phyloP scores from a whole-genome alignment of 2,888 invertebrate species.

The Acanthococcus lagerstroemiae region DNA sequence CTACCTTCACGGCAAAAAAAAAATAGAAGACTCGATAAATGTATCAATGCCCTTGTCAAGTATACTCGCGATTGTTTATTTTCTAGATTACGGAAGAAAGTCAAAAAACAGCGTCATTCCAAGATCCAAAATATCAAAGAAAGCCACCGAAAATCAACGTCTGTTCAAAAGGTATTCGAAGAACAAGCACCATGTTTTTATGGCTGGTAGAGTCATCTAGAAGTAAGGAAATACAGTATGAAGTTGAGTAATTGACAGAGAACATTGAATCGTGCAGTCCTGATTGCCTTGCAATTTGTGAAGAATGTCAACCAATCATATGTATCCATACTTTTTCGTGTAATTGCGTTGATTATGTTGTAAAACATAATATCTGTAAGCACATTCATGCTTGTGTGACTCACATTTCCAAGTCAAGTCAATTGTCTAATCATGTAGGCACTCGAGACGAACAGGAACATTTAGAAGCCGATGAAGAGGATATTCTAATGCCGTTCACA shows the following conservation, averaged over 20 bases:
- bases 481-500: no score
- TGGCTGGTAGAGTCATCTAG: not conserved
- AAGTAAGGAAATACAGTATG: not conserved
- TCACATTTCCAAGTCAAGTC: no score
- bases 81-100: not conserved
- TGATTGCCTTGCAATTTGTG: not conserved
- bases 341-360: not conserved
- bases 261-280: not conserved
- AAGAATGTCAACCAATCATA: not conserved
- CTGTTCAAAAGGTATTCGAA: no score
- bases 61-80: constrained; percentile 13
- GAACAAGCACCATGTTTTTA: no score
- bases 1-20: not conserved
- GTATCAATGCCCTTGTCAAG: constrained; percentile 2
- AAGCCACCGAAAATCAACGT: not conserved
- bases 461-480: no score
- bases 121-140: not conserved
- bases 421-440: no score
- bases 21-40: constrained; percentile 20
- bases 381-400: not conserved
- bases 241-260: not conserved
- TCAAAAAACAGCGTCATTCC: not conserved
- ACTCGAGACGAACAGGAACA: no score
- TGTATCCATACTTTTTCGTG: not conserved
- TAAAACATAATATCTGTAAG: not conserved